phyloP scores from a whole-genome alignment of 2,888 invertebrate genomes.

The Anodontia alba region DNA sequence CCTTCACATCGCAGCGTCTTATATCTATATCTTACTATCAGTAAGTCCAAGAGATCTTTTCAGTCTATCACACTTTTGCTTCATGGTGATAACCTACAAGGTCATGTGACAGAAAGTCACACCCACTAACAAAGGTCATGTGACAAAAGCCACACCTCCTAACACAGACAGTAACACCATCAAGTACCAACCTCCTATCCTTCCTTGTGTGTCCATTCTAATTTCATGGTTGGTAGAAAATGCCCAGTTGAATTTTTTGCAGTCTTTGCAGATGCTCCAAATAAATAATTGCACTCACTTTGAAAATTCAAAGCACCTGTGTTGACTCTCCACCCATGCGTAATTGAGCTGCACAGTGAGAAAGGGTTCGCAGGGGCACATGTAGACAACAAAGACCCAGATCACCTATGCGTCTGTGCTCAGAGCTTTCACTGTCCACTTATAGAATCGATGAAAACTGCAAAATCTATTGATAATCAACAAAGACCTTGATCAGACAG shows the following conservation, averaged over 20 bases:
- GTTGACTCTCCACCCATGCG: neutral
- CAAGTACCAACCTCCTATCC: neutral
- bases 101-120: slow-evolving; percentile 12
- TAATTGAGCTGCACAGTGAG: no score
- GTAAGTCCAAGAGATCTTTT: neutral
- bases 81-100: neutral
- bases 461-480: no score
- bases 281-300: slow-evolving; percentile 12
- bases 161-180: neutral
- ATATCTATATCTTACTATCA: no score
- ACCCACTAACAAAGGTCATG: neutral
- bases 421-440: no score
- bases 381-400: no score
- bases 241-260: slow-evolving; percentile 2
- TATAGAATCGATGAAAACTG: no score
- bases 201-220: neutral
- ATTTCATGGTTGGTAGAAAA: neutral
- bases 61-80: slow-evolving; percentile 3
- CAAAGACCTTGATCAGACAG: no score
- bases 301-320: slow-evolving; percentile 6
- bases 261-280: neutral
- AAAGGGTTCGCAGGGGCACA: no score
- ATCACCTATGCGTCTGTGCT: no score
- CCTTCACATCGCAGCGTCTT: no score
- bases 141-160: neutral